Evolutionary conservation across 2,888 invertebrate species (phyloP), one percentile per base, ranked within the genome.

Genomic region (Morinoia aosen): DNA sequence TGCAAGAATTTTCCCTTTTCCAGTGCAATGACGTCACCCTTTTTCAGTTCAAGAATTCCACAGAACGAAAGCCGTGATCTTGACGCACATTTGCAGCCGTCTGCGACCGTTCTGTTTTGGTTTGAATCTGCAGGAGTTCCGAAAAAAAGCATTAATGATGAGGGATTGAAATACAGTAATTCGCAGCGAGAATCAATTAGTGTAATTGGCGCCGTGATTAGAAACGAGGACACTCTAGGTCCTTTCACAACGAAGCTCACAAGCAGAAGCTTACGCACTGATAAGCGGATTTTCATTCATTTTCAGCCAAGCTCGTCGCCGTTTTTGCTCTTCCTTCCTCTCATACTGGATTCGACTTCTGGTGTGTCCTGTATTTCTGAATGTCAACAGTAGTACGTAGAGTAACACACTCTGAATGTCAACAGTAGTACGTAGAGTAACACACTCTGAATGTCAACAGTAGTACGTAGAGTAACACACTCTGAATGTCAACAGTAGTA

Each of bases 211-310:
- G 76, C 76, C 76, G 8, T 76, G 76, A 76, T 76, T 76, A 76
- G 76, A 76, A 76, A 33, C 76, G 76, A 76, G 76, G 76, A 76
- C 76, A 76, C 76, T 76, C 76, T 76, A 33, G 76, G 76, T 76
- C 25, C 76, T 76, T 76, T 76, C 33, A 76, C 76, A 76, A 76
- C 25, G 76, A 76, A 76, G 76, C 76, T 76, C 76, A 76, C 25
- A 76, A 76, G 76, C 76, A 33, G 76, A 33, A 76, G 76, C 76
- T 76, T 76, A 76, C 76, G 76, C 76, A 76, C 0, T 10, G 76
- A 7, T 76, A 76, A 76, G 76, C 76, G 76, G 76, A 76, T 76
- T 76, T 76, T 33, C 76, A 76, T 76, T 76, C 76, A 76, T 76
- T 76, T 76, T 25, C 14, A 76, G 76, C 1, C 76, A 76, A 25